Conservation (phyloP, 2,797 vertebrate genomes). For the Siniperca scherzeri region DNA sequence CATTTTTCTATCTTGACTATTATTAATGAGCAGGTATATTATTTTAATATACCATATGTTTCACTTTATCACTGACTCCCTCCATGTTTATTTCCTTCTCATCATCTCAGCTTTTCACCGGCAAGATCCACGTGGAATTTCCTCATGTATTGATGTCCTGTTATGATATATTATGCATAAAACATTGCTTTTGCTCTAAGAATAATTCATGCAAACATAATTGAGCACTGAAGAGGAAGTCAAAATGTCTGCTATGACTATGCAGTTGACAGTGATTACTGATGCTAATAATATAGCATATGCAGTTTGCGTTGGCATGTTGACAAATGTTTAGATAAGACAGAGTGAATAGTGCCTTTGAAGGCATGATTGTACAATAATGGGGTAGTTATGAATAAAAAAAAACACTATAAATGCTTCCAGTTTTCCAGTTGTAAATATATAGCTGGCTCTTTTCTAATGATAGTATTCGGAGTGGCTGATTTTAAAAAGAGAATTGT, state of each 20-base stretch:
- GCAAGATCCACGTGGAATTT: constrained; percentile 33
- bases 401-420: neutral
- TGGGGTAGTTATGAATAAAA: neutral
- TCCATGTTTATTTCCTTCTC: constrained; percentile 47
- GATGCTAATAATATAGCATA: constrained; percentile 33
- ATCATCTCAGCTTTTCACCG: constrained; percentile 35
- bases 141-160: constrained; percentile 41
- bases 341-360: constrained; percentile 24
- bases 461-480: neutral
- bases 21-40: constrained; percentile 53
- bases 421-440: constrained; percentile 1
- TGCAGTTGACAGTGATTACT: constrained; percentile 49
- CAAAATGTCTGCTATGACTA: constrained; percentile 60
- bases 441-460: neutral
- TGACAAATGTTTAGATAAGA: constrained; percentile 36
- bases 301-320: constrained; percentile 29
- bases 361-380: constrained; percentile 16
- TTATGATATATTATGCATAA: constrained; percentile 67
- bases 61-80: constrained; percentile 5
- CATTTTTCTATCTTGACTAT: constrained; percentile 29
- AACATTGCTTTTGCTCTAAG: constrained; percentile 60
- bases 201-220: constrained; percentile 70
- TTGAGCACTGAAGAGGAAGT: constrained; percentile 60
- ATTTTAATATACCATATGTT: constrained; percentile 42
- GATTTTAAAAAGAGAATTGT: neutral